A percentile compares a stretch with the other conserved stretches of the same genome.
Conservation (phyloP, 1,140 invertebrate genomes). For the Orchestia grillus region DNA sequence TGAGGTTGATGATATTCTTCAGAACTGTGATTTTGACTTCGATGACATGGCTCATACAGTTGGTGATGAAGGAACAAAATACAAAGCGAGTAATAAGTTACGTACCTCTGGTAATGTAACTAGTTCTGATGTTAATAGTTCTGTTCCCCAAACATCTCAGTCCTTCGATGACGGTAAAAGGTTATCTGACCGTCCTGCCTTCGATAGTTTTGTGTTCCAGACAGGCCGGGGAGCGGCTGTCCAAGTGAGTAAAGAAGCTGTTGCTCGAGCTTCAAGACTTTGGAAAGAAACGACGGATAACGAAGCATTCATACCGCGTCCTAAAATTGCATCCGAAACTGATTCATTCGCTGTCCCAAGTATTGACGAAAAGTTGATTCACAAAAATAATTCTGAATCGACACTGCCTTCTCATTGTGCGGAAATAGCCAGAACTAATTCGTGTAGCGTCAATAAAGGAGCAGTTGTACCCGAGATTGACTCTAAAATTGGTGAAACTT, state of each 20-base stretch:
- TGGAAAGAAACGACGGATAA: neutral
- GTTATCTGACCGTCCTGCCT: neutral
- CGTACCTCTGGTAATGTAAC: neutral
- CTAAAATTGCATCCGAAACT: neutral
- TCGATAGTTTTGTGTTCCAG: neutral
- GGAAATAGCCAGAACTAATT: neutral
- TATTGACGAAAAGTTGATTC: neutral
- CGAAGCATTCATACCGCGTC: neutral
- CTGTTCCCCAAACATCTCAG: neutral
- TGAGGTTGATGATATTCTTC: conserved; percentile 46
- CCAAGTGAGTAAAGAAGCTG: neutral
- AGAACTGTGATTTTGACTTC: conserved; percentile 32
- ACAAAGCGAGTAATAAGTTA: neutral
- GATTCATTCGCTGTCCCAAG: neutral
- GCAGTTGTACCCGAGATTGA: neutral
- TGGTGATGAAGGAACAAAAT: neutral
- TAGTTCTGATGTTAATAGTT: neutral
- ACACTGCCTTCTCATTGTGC: neutral
- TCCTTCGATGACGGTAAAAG: neutral
- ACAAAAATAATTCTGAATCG: neutral
- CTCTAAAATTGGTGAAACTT: neutral
- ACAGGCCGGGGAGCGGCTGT: neutral
- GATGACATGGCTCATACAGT: neutral
- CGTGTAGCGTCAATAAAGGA: neutral
- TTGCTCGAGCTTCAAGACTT: neutral